phyloP scores from a whole-genome alignment of 1,140 invertebrate species.

The Adoxophyes honmai region DNA sequence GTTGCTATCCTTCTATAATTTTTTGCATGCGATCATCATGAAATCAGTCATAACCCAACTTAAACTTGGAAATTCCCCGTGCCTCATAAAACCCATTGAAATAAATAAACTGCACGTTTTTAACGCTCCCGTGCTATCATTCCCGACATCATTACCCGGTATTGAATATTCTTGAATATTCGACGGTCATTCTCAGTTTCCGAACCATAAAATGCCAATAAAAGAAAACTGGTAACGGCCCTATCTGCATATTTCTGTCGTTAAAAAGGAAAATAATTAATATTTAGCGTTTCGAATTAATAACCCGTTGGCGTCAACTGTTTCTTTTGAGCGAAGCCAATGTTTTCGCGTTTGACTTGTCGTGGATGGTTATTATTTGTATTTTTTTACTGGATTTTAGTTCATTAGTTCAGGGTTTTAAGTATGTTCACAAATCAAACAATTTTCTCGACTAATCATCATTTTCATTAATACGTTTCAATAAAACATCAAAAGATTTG shows the following conservation, averaged over 20 bases:
- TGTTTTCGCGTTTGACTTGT: slow-evolving; percentile 6
- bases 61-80: not conserved
- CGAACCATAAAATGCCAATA: slow-evolving; percentile 17
- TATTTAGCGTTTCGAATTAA: slow-evolving; percentile 12
- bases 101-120: not conserved
- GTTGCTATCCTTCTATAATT: not conserved
- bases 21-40: not conserved
- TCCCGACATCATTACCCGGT: slow-evolving; percentile 9
- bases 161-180: slow-evolving; percentile 3
- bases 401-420: too few species aligned
- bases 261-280: slow-evolving; percentile 18
- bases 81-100: not conserved
- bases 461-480: too few species aligned
- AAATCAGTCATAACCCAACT: too few species aligned
- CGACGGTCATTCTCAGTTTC: slow-evolving; percentile 13
- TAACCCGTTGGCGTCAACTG: slow-evolving; percentile 15
- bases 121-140: not conserved
- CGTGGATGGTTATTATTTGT: not conserved
- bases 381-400: too few species aligned
- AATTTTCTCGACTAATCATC: too few species aligned
- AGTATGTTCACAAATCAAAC: too few species aligned
- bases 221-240: slow-evolving; percentile 13
- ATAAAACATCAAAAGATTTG: too few species aligned
- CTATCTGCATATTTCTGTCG: slow-evolving; percentile 17
- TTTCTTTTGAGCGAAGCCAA: slow-evolving; percentile 9